Evolutionary conservation across 2,113 vertebrate species (phyloP).

Genomic region (Himantopus leucocephalus): DNA sequence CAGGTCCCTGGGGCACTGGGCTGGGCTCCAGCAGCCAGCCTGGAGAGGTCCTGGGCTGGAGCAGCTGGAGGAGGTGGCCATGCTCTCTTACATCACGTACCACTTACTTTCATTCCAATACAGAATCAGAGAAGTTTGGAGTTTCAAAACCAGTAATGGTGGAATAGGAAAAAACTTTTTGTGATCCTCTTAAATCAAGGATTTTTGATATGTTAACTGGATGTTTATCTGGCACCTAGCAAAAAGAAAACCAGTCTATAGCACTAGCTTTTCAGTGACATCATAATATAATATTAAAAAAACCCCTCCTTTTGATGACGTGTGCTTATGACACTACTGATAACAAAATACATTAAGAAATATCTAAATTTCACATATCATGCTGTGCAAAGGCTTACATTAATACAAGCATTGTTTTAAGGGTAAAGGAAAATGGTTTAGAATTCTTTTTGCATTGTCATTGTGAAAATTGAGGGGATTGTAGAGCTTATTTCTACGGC

Average conservation of each 20-base stretch:
- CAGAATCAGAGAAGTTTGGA: background rate
- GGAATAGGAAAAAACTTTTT: background rate
- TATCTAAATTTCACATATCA: background rate
- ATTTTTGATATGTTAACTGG: background rate
- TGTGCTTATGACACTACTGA: background rate
- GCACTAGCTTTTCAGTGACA: background rate
- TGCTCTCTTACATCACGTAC: background rate
- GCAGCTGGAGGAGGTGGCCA: background rate
- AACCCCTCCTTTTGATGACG: background rate
- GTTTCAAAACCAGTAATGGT: background rate
- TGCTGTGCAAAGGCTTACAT: background rate
- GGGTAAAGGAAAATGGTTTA: background rate
- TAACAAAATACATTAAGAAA: background rate
- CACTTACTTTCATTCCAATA: background rate
- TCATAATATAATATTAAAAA: background rate
- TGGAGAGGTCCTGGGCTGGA: background rate
- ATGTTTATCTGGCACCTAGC: background rate
- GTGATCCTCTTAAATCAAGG: background rate
- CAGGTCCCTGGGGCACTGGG: rapidly evolving
- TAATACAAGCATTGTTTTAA: background rate
- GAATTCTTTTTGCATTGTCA: background rate
- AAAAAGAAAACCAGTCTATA: background rate
- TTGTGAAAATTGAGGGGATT: background rate
- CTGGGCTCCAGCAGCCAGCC: background rate
- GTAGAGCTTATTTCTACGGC: background rate